Conservation (phyloP, 2,888 invertebrate genomes). For the Plagodis dolabraria region DNA sequence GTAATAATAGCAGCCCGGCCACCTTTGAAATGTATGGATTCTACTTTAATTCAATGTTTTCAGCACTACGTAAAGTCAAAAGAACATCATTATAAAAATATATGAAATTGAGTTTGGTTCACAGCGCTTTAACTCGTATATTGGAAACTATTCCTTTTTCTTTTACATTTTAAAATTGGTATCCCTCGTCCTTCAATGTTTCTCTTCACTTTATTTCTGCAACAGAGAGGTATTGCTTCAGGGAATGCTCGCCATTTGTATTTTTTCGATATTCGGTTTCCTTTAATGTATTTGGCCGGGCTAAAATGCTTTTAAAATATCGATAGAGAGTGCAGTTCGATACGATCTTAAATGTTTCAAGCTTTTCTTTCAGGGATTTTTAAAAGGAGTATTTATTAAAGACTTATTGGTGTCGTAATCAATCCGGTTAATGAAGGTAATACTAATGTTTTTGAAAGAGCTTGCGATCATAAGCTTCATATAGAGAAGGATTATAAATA, state of each 20-base stretch:
- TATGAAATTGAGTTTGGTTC: constrained; percentile 57
- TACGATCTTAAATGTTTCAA: constrained; percentile 9
- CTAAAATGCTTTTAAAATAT: constrained; percentile 26
- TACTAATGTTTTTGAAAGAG: constrained; percentile 2
- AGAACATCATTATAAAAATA: constrained; percentile 34
- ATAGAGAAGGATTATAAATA: constrained; percentile 24
- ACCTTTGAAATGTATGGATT: constrained; percentile 34
- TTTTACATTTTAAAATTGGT: constrained; percentile 58
- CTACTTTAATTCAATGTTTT: too few relatives aligned
- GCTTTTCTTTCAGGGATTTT: background rate
- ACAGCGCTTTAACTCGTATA: constrained; percentile 42
- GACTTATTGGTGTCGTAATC: constrained; percentile 1
- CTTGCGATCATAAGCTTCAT: constrained; percentile 15
- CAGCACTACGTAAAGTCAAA: background rate
- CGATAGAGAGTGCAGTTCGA: constrained; percentile 6
- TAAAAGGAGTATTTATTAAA: too few relatives aligned
- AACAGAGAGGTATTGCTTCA: constrained; percentile 54
- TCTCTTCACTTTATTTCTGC: constrained; percentile 68
- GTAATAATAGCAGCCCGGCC: background rate
- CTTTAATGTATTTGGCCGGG: constrained; percentile 31
- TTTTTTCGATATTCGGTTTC: constrained; percentile 56
- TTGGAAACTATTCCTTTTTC: constrained; percentile 58
- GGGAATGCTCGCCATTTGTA: constrained; percentile 45
- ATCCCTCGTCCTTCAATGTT: constrained; percentile 64
- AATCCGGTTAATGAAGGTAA: constrained; percentile 1